A percentile compares a stretch with the other conserved stretches of the same genome.
Conservation (phyloP, 2,888 invertebrate genomes). For the Aleiodes leptofemur region DNA sequence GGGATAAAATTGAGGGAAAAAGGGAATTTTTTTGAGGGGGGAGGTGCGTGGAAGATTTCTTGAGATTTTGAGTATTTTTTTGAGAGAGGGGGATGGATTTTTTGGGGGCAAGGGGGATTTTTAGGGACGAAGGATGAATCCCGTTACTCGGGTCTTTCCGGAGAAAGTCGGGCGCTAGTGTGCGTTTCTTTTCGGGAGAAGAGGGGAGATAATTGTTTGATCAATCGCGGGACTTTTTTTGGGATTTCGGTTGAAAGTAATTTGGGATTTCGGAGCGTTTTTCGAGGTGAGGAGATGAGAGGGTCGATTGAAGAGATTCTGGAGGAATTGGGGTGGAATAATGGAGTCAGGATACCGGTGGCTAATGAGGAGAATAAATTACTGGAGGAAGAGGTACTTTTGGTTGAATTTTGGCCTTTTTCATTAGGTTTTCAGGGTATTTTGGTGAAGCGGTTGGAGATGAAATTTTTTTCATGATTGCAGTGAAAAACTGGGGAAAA, state of each 20-base stretch:
- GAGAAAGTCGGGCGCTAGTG: not conserved
- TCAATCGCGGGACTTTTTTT: not conserved
- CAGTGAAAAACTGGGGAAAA: too few relatives aligned
- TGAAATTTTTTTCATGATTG: too few relatives aligned
- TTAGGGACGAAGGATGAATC: too few relatives aligned
- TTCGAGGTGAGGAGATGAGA: slow-evolving; percentile 57
- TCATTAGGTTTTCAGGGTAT: not conserved
- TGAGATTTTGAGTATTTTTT: too few relatives aligned
- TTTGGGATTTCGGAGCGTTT: not conserved
- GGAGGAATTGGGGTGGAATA: slow-evolving; percentile 84
- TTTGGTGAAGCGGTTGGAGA: too few relatives aligned
- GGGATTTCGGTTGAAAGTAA: not conserved
- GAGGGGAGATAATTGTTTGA: slow-evolving; percentile 10
- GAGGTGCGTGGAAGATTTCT: not conserved
- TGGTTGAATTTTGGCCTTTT: not conserved
- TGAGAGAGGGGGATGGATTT: too few relatives aligned
- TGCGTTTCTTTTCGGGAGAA: not conserved
- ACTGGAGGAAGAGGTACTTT: slow-evolving; percentile 77
- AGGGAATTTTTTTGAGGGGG: not conserved
- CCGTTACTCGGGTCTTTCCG: too few relatives aligned
- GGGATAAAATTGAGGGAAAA: too few relatives aligned
- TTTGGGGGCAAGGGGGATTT: too few relatives aligned
- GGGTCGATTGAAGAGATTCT: slow-evolving; percentile 81
- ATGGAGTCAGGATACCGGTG: slow-evolving; percentile 87
- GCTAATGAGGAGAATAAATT: slow-evolving; percentile 84